Percentiles rank a stretch among this genome's conserved stretches.
Evolutionary conservation across 2,113 vertebrate species (phyloP).

Genomic region (Carollia perspicillata): DNA sequence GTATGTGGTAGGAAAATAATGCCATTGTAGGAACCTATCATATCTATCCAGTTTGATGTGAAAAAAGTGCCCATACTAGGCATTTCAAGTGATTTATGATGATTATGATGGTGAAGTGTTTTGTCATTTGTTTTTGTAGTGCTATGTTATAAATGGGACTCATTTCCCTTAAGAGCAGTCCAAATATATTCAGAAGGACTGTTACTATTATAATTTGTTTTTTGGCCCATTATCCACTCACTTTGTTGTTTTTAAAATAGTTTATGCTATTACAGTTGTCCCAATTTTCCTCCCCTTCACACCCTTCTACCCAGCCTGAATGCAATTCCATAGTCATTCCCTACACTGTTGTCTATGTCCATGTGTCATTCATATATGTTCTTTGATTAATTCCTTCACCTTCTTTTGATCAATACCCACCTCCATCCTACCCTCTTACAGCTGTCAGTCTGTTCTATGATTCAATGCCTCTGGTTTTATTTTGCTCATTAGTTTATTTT

Average conservation of each 20-base stretch:
- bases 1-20: not conserved
- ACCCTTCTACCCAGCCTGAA: too few species aligned
- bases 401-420: too few species aligned
- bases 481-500: too few species aligned
- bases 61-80: not conserved
- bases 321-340: too few species aligned
- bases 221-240: not conserved
- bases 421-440: too few species aligned
- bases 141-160: not conserved
- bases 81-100: not conserved
- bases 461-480: too few species aligned
- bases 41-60: not conserved
- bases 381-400: too few species aligned
- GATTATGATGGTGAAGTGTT: not conserved
- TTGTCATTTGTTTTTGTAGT: not conserved
- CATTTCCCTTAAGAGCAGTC: conserved; percentile 20
- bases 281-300: too few species aligned
- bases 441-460: too few species aligned
- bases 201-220: not conserved
- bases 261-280: too few species aligned
- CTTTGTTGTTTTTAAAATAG: not conserved
- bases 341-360: too few species aligned
- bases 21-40: not conserved
- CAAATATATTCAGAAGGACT: conserved; percentile 17
- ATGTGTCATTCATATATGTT: too few species aligned